Conservation (phyloP, 1,140 invertebrate genomes). For the Drosophila sulfurigaster region DNA sequence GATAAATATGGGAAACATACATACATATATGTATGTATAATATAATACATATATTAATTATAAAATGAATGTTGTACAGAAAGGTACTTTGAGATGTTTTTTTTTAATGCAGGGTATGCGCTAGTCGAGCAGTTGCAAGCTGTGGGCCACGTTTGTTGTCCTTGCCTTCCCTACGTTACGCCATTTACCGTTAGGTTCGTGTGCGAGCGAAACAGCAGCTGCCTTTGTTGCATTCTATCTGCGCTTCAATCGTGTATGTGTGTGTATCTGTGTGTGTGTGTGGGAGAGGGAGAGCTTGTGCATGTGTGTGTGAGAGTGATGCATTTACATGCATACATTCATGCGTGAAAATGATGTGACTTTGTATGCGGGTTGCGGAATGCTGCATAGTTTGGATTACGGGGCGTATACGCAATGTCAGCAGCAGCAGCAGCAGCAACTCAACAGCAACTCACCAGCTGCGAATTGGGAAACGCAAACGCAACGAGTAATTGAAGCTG, state of each 20-base stretch:
- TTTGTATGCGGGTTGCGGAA: slow-evolving; percentile 22
- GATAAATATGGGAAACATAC: neutral
- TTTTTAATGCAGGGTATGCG: neutral
- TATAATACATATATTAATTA: no score
- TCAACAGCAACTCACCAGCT: slow-evolving; percentile 8
- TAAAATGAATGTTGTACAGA: no score
- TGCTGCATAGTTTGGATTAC: slow-evolving; percentile 43
- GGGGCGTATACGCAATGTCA: slow-evolving; percentile 63
- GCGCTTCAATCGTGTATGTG: neutral
- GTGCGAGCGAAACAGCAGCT: slow-evolving; percentile 21
- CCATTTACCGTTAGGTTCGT: neutral
- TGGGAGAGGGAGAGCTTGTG: neutral
- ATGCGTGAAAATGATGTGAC: slow-evolving; percentile 27
- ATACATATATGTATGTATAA: neutral
- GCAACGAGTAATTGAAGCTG: slow-evolving; percentile 12
- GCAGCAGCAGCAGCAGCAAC: slow-evolving; percentile 35
- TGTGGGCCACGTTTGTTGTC: neutral
- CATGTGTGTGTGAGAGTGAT: slow-evolving; percentile 2
- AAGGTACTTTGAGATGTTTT: no score
- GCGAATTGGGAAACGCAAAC: slow-evolving; percentile 13
- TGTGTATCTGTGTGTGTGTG: neutral
- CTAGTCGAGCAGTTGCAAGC: neutral
- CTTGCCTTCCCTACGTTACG: neutral
- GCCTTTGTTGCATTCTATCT: slow-evolving; percentile 30
- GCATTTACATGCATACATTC: slow-evolving; percentile 12